Conservation (phyloP, 2,113 vertebrate species). For the Sorex fumeus region DNA sequence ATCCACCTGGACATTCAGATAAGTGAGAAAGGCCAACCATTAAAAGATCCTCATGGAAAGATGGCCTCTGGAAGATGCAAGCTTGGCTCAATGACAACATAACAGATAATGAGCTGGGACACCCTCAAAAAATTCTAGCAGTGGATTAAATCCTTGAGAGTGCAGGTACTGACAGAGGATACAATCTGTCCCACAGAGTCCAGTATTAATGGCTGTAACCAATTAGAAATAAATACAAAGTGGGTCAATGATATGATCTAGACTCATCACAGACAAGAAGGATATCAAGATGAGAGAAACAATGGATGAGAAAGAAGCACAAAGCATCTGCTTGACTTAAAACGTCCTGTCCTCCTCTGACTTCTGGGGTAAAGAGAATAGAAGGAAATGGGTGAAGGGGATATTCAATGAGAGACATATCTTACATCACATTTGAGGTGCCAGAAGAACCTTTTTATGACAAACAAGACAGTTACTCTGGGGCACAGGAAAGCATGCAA, state of each 20-base stretch:
- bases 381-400: not conserved
- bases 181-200: slow-evolving; percentile 15
- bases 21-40: not conserved
- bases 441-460: not conserved
- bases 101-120: too few species aligned
- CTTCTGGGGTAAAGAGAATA: not conserved
- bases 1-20: not conserved
- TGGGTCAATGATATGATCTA: not conserved
- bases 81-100: not conserved
- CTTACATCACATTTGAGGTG: not conserved
- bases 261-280: not conserved
- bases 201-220: slow-evolving; percentile 38
- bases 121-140: not conserved
- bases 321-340: not conserved
- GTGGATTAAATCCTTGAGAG: not conserved
- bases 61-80: not conserved
- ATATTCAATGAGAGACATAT: fast-evolving
- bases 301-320: not conserved
- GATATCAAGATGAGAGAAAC: not conserved
- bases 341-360: not conserved
- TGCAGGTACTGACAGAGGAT: not conserved
- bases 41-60: not conserved
- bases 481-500: not conserved
- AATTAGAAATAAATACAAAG: slow-evolving; percentile 53
- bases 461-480: not conserved